A percentile compares a stretch with the other conserved stretches of the same genome.
Evolutionary conservation across 2,113 vertebrate species (phyloP).

Genomic region (Etheostoma cragini): DNA sequence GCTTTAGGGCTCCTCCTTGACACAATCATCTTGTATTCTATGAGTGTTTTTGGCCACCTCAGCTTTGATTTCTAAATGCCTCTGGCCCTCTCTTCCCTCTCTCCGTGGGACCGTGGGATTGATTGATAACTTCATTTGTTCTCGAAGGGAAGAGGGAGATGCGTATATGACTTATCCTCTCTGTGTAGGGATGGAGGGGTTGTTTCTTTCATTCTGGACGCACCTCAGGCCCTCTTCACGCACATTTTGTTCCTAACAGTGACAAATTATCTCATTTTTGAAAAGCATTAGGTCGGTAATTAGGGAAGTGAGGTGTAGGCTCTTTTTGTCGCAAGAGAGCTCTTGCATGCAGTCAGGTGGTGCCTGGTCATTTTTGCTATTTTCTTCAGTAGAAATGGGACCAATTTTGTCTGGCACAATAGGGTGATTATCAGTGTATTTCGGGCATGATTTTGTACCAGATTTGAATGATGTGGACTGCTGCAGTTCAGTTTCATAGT

Average conservation of each 20-base stretch:
- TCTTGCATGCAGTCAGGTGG: conserved; percentile 27
- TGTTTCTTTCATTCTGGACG: conserved; percentile 4
- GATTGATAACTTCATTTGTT: conserved; percentile 85
- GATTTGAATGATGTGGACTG: conserved; percentile 47
- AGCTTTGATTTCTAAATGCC: conserved; percentile 41
- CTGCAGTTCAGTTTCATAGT: conserved; percentile 55
- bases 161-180: conserved; percentile 62
- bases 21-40: conserved; percentile 30
- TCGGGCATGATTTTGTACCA: conserved; percentile 41
- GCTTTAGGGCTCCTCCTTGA: background rate
- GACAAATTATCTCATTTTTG: conserved; percentile 58
- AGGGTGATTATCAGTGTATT: conserved; percentile 51
- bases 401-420: conserved; percentile 51
- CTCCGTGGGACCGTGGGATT: conserved; percentile 62
- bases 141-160: conserved; percentile 61
- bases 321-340: conserved; percentile 23
- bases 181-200: conserved; percentile 30
- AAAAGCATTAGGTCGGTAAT: conserved; percentile 55
- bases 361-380: conserved; percentile 34
- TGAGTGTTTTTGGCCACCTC: conserved; percentile 41
- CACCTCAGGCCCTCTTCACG: conserved; percentile 52
- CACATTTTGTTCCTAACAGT: conserved; percentile 54
- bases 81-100: conserved; percentile 56
- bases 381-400: conserved; percentile 33
- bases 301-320: conserved; percentile 49